Base-by-base conservation (phyloP, 2,797 vertebrate species). In the Salmo trutta region DNA sequence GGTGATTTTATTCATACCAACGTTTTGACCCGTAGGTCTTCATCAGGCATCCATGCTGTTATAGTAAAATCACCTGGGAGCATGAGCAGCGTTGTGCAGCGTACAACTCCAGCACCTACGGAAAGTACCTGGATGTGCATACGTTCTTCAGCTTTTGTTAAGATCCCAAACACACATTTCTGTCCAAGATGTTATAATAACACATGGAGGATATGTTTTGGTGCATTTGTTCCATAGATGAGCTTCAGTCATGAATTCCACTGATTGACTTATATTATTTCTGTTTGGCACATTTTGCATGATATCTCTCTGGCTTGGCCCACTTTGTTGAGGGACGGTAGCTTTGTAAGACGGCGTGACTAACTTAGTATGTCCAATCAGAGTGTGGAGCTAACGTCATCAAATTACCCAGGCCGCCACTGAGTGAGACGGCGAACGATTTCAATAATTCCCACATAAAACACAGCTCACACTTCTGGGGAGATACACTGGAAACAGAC, bases 391-490 rank as follows among this genome's bases (percentile, higher is more conserved):
- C 80, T 70, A 86, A 82, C 78, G 67, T 74, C 71, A 80, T 79
- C 82, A 87, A 83, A 89, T 78, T 75, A 84, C 84, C 86, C 74
- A 78, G 83, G 82, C 79, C 24, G 36, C 77, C 29, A 77, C 64
- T 52, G 77, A 90, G 82, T 78, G 69, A 89, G 86, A 86, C 77
- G 79, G 81, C 80, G 80, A 88, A 88, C 74, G 3, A 84, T 90
- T 92, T 89, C 79, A 88, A 88, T 90, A 85, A 92, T 90, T 89
- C 87, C 78, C 77, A 81, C 83, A 87, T 88, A 84, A 90, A 75
- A 88, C 84, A 84, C 79, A 85, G 82, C 65, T 87, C 82, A 78
- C 69, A 76, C 85, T 85, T 71, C 82, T 15, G 24, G 79, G 86
- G 80, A 80, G 76, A 86, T 87, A 80, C 75, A 76, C 64, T 82